Base-by-base conservation (phyloP, 2,888 invertebrate genomes). In the Diloba caeruleocephala region DNA sequence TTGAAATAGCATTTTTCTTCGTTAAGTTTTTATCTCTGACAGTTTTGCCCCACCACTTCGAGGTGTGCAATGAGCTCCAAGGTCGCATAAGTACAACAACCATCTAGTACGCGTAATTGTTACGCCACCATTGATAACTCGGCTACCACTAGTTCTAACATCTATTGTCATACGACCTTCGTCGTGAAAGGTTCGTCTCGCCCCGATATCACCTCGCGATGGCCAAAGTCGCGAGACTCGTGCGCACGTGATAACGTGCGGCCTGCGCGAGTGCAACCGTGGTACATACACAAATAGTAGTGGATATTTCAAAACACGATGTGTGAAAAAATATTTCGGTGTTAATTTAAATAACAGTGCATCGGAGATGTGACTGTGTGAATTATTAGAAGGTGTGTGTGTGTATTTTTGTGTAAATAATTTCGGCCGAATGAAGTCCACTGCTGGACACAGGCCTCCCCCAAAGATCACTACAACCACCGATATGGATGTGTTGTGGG, bases 111-210 rank as follows among this genome's bases (percentile, higher is more conserved):
- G 54, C 51, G 46, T 60, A 51, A 28, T 7, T 8, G 9, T 54
- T 64, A 39, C 59, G 54, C 53, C 48, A 63, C 33, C 15, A 50
- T 48, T 67, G 67, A 64, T 64, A 70, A 54, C 26, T 34, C 6
- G 23, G 37, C 65, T 56, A 33, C 58, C 37, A 46, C 31, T 31
- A 14, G 44, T 32, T 39, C 21, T 29, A 34, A 36, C 19, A 32
- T 29, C 52, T 48, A 56, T 59, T 66, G 60, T 70, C 45, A 41
- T 41, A 14, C 55, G 58, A 52, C 71, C 70, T 71, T 67, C 64
- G 26, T 58, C 61, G 70, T 65, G 71, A 71, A 71, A 71, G 71
- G 65, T 33, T 48, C 55, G 54, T 53, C 54, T 56, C 38, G 48
- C 33, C 33, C 31, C 32, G 23, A 9, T 49, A 64, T 58, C 64